A percentile compares a stretch with the other conserved stretches of the same genome.
These are phyloP conservation scores for Ormyrus labotus DNA, from an alignment of 2,888 invertebrate species.

Conservation along the genomic window DNA sequence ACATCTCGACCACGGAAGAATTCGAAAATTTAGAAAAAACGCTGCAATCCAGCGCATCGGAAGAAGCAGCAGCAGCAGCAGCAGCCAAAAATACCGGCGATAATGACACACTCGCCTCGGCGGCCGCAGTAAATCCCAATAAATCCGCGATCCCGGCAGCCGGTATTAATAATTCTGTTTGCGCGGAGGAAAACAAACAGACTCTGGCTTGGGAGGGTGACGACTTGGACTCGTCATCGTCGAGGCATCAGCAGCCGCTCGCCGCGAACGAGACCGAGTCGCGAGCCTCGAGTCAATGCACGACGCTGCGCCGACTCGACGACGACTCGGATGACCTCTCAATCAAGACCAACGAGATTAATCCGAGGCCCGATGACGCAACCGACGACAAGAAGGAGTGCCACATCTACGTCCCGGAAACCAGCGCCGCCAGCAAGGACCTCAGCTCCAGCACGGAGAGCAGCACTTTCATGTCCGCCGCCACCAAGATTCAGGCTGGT, in stretches of 20 bases:
- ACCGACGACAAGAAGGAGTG: slow-evolving; percentile 56
- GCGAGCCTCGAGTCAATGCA: slow-evolving; percentile 44
- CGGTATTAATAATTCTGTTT: slow-evolving; percentile 13
- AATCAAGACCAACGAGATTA: slow-evolving; percentile 29
- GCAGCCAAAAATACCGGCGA: slow-evolving; percentile 33
- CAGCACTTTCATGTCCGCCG: slow-evolving; percentile 64
- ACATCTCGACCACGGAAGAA: slow-evolving; percentile 38
- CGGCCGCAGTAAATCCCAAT: too few species aligned
- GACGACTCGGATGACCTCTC: slow-evolving; percentile 19
- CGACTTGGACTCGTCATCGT: slow-evolving; percentile 9
- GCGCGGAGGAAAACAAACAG: not conserved
- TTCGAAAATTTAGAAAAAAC: slow-evolving; percentile 38
- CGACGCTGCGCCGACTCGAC: not conserved
- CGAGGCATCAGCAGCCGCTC: slow-evolving; percentile 2
- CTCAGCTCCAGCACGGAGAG: slow-evolving; percentile 53
- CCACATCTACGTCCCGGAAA: slow-evolving; percentile 61
- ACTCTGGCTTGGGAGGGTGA: not conserved
- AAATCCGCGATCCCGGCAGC: slow-evolving; percentile 69
- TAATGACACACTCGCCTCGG: too few species aligned
- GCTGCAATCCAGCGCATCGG: not conserved
- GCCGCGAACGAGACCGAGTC: too few species aligned
- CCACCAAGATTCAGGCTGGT: slow-evolving; percentile 69
- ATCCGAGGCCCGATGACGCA: slow-evolving; percentile 9
- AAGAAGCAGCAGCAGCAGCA: not conserved
- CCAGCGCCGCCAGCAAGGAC: slow-evolving; percentile 27